A percentile compares a stretch with the other conserved stretches of the same genome.
phyloP scores from a whole-genome alignment of 92 coral and sea anemone species.

The Phymanthus crucifer region DNA sequence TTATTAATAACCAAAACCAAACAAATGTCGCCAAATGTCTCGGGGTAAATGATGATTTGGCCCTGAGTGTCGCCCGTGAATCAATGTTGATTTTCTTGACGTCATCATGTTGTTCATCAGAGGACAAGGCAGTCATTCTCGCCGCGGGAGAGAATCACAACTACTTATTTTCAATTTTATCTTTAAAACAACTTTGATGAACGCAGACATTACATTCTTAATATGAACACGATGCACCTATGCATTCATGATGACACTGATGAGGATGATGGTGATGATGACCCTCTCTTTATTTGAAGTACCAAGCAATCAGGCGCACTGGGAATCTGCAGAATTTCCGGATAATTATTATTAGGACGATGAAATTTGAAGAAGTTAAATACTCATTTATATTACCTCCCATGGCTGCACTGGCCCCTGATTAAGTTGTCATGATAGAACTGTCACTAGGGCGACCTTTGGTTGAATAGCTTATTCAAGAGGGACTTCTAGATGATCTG shows the following conservation, averaged over 20 bases:
- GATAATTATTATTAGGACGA: not conserved
- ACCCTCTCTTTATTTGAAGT: not conserved
- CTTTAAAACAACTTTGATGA: not conserved
- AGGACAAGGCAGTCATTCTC: not conserved
- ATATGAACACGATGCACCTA: not conserved
- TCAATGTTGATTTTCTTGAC: slow-evolving; percentile 4
- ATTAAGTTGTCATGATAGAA: not conserved
- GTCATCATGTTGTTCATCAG: not conserved
- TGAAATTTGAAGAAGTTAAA: slow-evolving; percentile 28
- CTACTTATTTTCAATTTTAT: not conserved
- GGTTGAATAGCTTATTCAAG: not conserved
- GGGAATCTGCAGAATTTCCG: slow-evolving; percentile 6
- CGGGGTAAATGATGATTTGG: not conserved
- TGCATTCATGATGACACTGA: not conserved
- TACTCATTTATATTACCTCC: slow-evolving; percentile 37
- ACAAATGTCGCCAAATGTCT: not conserved
- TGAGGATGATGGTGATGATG: not conserved
- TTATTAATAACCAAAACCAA: not conserved
- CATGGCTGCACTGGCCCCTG: slow-evolving; percentile 16
- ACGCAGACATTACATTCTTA: not conserved
- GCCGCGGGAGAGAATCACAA: not conserved
- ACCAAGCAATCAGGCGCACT: not conserved
- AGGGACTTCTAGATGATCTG: not conserved
- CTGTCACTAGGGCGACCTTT: slow-evolving; percentile 8
- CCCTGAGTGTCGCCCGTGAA: not conserved